Evolutionary conservation across 2,797 vertebrate species (phyloP).

Genomic region (Coregonus sp.): DNA sequence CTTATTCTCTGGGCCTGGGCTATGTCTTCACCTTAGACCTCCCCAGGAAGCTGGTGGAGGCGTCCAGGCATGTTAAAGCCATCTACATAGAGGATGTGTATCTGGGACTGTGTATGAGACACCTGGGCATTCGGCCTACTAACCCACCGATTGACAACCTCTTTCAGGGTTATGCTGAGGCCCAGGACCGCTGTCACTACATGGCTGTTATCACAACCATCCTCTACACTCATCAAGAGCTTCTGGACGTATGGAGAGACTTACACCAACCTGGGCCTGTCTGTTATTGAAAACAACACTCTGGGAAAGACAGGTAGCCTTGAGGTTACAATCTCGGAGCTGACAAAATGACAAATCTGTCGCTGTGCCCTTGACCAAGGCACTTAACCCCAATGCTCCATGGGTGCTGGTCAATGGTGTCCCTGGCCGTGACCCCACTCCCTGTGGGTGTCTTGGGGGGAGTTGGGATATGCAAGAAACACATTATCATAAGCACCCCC

Average conservation of each 20-base stretch:
- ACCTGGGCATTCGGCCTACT: slow-evolving; percentile 38
- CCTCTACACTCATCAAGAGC: background rate
- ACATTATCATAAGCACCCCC: no score
- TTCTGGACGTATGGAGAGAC: slow-evolving; percentile 47
- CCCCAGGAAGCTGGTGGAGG: slow-evolving; percentile 45
- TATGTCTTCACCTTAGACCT: slow-evolving; percentile 72
- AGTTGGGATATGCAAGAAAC: no score
- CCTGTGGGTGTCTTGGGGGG: no score
- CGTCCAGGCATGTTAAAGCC: slow-evolving; percentile 53
- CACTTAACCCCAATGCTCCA: no score
- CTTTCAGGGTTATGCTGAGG: slow-evolving; percentile 12
- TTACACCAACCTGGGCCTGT: slow-evolving; percentile 41
- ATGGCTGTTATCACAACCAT: slow-evolving; percentile 37
- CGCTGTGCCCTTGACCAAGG: no score
- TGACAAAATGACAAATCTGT: no score
- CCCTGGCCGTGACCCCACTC: no score
- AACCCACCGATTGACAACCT: rapidly evolving
- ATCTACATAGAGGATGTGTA: slow-evolving; percentile 77
- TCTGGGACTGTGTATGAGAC: slow-evolving; percentile 69
- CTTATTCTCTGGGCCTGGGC: slow-evolving; percentile 68
- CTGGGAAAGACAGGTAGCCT: background rate
- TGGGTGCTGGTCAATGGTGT: no score
- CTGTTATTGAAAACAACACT: background rate
- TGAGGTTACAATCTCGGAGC: background rate
- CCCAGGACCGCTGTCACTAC: slow-evolving; percentile 60